A percentile compares a stretch with the other conserved stretches of the same genome.
These are phyloP conservation scores for Perognathus longimembris DNA, from an alignment of 2,113 vertebrate genomes.

Conservation along the genomic window DNA sequence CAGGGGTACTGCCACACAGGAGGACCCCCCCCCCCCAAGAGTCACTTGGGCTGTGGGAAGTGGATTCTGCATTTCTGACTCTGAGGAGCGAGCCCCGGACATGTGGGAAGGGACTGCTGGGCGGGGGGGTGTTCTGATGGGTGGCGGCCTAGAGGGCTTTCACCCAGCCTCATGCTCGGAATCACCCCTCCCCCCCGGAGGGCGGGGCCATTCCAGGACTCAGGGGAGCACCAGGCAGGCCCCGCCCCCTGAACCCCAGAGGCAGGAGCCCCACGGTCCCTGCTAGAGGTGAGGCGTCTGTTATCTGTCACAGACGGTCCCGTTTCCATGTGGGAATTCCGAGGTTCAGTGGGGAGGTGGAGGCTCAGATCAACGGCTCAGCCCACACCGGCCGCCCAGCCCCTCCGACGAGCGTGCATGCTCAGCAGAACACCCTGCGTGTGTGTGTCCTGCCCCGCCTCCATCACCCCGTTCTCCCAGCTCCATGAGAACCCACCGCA, in stretches of 20 bases:
- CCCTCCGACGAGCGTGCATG: not conserved
- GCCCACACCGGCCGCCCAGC: not conserved
- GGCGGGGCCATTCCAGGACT: rapidly evolving
- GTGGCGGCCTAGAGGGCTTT: not conserved
- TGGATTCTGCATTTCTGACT: not conserved
- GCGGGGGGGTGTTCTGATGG: not conserved
- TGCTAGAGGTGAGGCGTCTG: no score
- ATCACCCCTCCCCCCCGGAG: no score
- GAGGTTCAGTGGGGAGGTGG: not conserved
- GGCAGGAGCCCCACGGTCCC: rapidly evolving
- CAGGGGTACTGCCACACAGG: rapidly evolving
- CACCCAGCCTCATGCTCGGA: not conserved
- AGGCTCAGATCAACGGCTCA: not conserved
- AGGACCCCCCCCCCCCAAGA: no score
- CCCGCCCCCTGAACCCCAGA: not conserved
- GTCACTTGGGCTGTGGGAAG: rapidly evolving
- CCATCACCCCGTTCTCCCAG: not conserved
- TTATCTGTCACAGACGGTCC: no score
- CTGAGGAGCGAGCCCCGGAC: not conserved
- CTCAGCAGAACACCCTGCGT: no score
- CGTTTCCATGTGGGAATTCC: not conserved
- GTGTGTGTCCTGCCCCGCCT: no score
- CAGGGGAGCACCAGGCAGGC: rapidly evolving
- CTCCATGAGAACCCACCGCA: not conserved
- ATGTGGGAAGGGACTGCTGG: not conserved